phyloP scores from a whole-genome alignment of 2,113 vertebrate genomes.

The Thermophis baileyi region DNA sequence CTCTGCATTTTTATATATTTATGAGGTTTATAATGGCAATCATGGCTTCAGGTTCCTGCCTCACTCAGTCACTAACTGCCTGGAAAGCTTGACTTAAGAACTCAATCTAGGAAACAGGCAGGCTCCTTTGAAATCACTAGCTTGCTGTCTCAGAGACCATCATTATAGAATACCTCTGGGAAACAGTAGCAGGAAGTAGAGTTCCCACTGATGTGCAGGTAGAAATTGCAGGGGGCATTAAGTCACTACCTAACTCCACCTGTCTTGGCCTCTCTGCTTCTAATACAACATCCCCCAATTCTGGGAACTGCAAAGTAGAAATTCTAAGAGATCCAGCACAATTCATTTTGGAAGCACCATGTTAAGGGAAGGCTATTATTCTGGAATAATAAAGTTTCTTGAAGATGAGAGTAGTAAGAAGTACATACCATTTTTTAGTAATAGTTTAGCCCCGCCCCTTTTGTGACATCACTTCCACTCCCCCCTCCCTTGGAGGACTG shows the following conservation, averaged over 20 bases:
- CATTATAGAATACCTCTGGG: constrained; percentile 44
- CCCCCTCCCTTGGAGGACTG: no score
- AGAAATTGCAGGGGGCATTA: neutral
- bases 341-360: neutral
- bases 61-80: constrained; percentile 64
- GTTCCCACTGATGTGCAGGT: neutral
- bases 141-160: constrained; percentile 56
- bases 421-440: no score
- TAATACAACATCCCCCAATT: neutral
- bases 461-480: no score
- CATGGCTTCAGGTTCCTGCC: constrained; percentile 57
- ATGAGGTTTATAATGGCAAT: constrained; percentile 63
- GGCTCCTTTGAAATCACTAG: constrained; percentile 40
- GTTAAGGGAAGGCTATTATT: neutral
- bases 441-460: no score
- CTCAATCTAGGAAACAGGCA: neutral
- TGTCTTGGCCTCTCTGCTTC: constrained; percentile 23
- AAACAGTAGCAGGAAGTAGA: constrained; percentile 7
- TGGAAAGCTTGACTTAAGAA: constrained; percentile 55
- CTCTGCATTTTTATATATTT: constrained; percentile 66
- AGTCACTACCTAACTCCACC: neutral
- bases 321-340: neutral
- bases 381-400: neutral
- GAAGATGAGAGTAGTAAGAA: no score
- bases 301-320: neutral